These are phyloP conservation scores for Enteromius fasciolatus DNA, from an alignment of 2,797 vertebrate species.

Conservation along the genomic window DNA sequence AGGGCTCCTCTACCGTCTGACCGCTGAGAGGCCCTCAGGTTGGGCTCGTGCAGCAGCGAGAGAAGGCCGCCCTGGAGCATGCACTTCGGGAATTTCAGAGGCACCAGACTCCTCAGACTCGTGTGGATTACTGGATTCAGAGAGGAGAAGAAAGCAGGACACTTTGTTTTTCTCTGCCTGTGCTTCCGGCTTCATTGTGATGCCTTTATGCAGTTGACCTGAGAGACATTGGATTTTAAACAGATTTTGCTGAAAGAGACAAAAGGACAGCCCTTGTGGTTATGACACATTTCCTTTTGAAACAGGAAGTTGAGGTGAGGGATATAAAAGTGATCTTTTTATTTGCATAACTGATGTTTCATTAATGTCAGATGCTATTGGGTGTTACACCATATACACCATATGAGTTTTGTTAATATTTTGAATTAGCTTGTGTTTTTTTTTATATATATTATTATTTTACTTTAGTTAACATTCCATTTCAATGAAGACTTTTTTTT, in stretches of 20 bases:
- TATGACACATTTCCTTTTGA: not conserved
- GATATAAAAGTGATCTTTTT: not conserved
- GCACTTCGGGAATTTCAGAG: not conserved
- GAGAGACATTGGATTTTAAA: not conserved
- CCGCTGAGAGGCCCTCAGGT: not conserved
- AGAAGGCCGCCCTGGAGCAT: conserved; percentile 1
- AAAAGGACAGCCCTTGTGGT: not conserved
- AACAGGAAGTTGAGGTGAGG: not conserved
- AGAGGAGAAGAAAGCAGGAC: not conserved
- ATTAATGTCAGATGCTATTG: too few species aligned
- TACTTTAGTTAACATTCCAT: too few species aligned
- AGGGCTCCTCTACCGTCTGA: conserved; percentile 11
- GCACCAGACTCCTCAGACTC: not conserved
- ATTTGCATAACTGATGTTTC: not conserved
- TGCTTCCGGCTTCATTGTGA: not conserved
- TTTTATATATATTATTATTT: too few species aligned
- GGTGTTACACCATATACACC: too few species aligned
- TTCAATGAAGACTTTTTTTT: too few species aligned
- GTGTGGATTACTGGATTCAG: not conserved
- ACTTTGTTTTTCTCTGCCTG: not conserved
- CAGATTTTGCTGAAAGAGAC: not conserved
- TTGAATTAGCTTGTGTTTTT: too few species aligned
- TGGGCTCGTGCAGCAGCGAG: not conserved
- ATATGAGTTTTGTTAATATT: too few species aligned
- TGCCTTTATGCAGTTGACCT: not conserved